A percentile compares a stretch with the other conserved stretches of the same genome.
Conservation (phyloP, 2,888 invertebrate genomes). For the Sisyra terminalis region DNA sequence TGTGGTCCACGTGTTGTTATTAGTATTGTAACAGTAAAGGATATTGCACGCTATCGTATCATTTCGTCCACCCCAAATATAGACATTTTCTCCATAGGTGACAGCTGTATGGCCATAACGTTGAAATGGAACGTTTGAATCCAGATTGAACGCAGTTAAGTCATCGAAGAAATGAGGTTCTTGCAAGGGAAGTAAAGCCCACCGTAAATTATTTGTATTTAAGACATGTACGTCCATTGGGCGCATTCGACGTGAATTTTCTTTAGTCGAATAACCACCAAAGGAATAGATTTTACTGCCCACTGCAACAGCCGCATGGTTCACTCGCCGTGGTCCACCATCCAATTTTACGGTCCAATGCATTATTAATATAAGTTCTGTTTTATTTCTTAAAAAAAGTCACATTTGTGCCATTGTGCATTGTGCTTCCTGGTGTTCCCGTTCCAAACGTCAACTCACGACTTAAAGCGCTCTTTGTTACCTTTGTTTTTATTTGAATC, state of each 20-base stretch:
- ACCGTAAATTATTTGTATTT: constrained; percentile 50
- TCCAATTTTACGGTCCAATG: constrained; percentile 74
- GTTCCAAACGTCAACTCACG: too few relatives aligned
- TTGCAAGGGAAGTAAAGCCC: constrained; percentile 34
- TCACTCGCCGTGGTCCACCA: constrained; percentile 82
- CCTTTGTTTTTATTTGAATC: too few relatives aligned
- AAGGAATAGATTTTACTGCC: constrained; percentile 72
- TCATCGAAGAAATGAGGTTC: constrained; percentile 30
- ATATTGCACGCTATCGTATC: constrained; percentile 66
- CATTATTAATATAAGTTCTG: too few relatives aligned
- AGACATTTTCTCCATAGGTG: constrained; percentile 56
- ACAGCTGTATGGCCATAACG: constrained; percentile 89
- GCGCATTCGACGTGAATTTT: constrained; percentile 54
- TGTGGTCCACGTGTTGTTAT: constrained; percentile 46
- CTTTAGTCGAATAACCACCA: constrained; percentile 81
- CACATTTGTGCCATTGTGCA: too few relatives aligned
- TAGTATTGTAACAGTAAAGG: constrained; percentile 68
- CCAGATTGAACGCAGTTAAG: constrained; percentile 20
- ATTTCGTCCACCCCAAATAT: constrained; percentile 87
- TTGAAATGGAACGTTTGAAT: constrained; percentile 49
- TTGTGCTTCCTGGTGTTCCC: too few relatives aligned
- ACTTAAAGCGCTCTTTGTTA: too few relatives aligned
- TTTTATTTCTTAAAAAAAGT: too few relatives aligned
- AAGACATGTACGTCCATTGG: constrained; percentile 80
- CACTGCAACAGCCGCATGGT: constrained; percentile 78